Base-by-base conservation (phyloP, 2,797 vertebrate species). In the Sebastes jordani region DNA sequence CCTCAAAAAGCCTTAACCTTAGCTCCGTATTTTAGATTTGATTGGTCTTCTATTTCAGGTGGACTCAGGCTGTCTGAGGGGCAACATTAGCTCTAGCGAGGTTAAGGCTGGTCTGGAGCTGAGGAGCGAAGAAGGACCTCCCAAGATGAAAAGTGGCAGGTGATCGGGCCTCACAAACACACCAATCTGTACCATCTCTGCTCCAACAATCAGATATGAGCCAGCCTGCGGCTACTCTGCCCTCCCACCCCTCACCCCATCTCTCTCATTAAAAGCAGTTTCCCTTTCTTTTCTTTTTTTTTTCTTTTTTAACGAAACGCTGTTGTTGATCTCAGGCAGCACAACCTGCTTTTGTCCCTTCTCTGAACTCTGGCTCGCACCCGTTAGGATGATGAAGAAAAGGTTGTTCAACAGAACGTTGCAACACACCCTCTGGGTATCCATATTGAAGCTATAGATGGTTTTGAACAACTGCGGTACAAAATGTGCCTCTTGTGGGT, bases 61-160 rank as follows among this genome's bases (percentile, higher is more conserved):
- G 38, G 38, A 42, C 14, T 42, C 14, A 2, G 38, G 14, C 38
- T 42, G 13, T 42, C 38, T 42, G 38, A 42, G 38, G 5, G 38
- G 38, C 38, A 42, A 42, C 38, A 42, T 16, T 42, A 16, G 38
- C 38, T 16, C 16, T 42, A 42, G 42, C 6, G 4, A 29, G 42
- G 64, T 66, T 71, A 5, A 23, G 30, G 29, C 20, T 25, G 3
- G 20, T 67, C 16, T 55, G 32, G n/a, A 62, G 38, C 22, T 59
- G 59, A 62, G 29, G 52, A 18, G 52, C 29, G 56, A 46, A 66
- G 55, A 22, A n/a, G 52, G 89, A 93, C 90, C 91, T 91, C 92
- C 90, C 90, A 94, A 76, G 89, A 78, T 63, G 87, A 84, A 68
- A 59, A 73, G 69, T 70, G 73, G 80, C 85, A 89, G 79, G 81